Percentiles rank a stretch among this genome's conserved stretches.
Conservation (phyloP, 2,888 invertebrate species). For the Margaritifera margaritifera region DNA sequence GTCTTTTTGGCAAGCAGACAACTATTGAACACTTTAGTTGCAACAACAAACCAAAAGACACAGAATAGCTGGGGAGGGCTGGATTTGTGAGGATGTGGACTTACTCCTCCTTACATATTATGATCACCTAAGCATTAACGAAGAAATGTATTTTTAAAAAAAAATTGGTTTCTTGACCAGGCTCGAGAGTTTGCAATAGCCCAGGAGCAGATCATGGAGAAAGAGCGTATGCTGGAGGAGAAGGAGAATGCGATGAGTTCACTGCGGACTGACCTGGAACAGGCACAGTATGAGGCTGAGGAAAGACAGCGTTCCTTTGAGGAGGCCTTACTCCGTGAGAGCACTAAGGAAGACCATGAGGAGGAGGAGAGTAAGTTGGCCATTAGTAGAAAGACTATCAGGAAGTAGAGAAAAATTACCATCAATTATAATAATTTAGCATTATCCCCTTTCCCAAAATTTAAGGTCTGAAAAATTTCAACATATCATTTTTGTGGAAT, state of each 20-base stretch:
- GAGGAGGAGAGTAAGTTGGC: slow-evolving; percentile 80
- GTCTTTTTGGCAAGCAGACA: no score
- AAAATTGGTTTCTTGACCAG: slow-evolving; percentile 7
- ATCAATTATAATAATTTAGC: background rate
- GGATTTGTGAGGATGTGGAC: no score
- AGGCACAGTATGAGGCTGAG: slow-evolving; percentile 55
- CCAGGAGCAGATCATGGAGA: slow-evolving; percentile 27
- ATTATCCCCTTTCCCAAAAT: no score
- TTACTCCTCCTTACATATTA: no score
- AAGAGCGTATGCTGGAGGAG: slow-evolving; percentile 38
- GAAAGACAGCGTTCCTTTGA: slow-evolving; percentile 39
- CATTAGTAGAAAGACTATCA: slow-evolving; percentile 13
- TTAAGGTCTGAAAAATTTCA: no score
- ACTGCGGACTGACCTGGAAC: slow-evolving; percentile 38
- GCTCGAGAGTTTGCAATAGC: slow-evolving; percentile 26
- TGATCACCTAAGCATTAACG: no score
- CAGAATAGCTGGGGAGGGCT: no score
- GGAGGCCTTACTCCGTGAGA: slow-evolving; percentile 8
- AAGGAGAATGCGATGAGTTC: slow-evolving; percentile 53
- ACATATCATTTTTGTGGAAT: no score
- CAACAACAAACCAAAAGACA: no score
- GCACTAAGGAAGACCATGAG: slow-evolving; percentile 79
- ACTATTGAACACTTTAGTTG: no score
- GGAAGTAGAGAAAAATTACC: slow-evolving; percentile 3
- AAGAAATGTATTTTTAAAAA: no score